Evolutionary conservation across 2,888 invertebrate species (phyloP).

Genomic region (Spilarctia lutea): DNA sequence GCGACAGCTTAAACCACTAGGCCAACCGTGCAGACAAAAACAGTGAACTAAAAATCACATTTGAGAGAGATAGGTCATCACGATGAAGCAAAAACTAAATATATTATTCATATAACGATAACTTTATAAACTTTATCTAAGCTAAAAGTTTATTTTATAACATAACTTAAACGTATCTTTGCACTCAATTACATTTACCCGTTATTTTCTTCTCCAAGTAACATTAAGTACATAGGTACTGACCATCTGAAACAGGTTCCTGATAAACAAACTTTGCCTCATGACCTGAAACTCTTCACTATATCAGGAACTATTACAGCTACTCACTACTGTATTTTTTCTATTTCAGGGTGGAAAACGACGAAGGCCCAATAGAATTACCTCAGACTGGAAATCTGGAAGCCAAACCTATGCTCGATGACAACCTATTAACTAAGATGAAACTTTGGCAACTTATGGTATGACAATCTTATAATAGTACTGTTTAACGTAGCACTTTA

Average conservation of each 20-base stretch:
- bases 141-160: too few relatives aligned
- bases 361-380: slow-evolving; percentile 58
- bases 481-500: neutral
- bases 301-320: neutral
- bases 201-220: too few relatives aligned
- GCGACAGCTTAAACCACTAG: too few relatives aligned
- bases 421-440: slow-evolving; percentile 74
- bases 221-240: too few relatives aligned
- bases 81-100: neutral
- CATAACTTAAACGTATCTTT: too few relatives aligned
- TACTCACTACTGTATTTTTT: neutral
- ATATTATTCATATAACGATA: neutral
- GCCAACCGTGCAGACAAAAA: too few relatives aligned
- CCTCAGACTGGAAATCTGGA: slow-evolving; percentile 65
- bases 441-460: slow-evolving; percentile 82
- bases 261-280: neutral
- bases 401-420: slow-evolving; percentile 81
- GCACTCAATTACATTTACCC: too few relatives aligned
- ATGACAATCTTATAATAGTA: slow-evolving; percentile 16
- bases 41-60: too few relatives aligned
- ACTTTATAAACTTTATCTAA: neutral
- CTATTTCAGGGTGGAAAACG: slow-evolving; percentile 61
- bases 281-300: too few relatives aligned
- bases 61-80: too few relatives aligned
- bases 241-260: too few relatives aligned